These are phyloP conservation scores for Lepilemur ruficaudatus DNA, from an alignment of 2,797 vertebrate genomes.

Conservation along the genomic window DNA sequence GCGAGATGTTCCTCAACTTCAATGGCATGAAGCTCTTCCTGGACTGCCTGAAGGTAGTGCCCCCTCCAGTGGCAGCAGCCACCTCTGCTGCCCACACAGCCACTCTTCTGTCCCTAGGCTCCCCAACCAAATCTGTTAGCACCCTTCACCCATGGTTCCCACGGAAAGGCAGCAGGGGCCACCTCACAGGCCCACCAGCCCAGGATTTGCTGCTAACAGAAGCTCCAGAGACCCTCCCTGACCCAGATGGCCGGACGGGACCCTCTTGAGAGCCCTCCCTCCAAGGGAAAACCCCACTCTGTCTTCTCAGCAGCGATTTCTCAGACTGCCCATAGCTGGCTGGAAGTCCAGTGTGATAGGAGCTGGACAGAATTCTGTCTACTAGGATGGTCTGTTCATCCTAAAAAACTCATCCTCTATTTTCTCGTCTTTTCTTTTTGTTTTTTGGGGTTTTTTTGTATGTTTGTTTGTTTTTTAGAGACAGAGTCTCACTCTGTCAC, in stretches of 20 bases:
- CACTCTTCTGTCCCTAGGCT: background rate
- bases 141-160: background rate
- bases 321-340: background rate
- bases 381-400: background rate
- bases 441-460: too few species aligned
- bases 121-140: background rate
- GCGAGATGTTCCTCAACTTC: conserved; percentile 98
- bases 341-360: background rate
- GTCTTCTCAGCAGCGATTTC: background rate
- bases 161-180: background rate
- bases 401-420: background rate
- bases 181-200: background rate
- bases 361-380: background rate
- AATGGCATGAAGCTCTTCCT: conserved; percentile 97
- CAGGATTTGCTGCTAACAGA: background rate
- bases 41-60: conserved; percentile 92
- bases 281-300: background rate
- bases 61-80: rapidly evolving
- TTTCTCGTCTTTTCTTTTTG: background rate
- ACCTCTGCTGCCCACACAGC: rapidly evolving
- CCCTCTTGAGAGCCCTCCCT: background rate
- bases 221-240: background rate
- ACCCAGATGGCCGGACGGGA: background rate
- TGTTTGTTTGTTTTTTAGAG: too few species aligned
- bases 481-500: too few species aligned